Conservation (phyloP, 2,797 vertebrate species). For the Enteromius fasciolatus region DNA sequence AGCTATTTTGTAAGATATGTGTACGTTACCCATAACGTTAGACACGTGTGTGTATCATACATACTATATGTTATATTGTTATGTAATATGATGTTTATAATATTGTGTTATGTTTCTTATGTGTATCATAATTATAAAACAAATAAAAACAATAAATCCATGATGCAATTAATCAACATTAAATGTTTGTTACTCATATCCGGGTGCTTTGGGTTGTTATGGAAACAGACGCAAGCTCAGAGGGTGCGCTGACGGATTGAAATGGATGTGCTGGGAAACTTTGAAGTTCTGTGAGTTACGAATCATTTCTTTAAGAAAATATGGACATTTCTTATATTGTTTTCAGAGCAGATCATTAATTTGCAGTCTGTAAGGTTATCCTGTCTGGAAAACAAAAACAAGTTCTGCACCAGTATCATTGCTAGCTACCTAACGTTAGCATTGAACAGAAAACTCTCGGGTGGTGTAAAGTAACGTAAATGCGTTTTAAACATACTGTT, state of each 20-base stretch:
- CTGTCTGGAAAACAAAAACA: neutral
- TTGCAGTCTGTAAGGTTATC: neutral
- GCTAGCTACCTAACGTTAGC: constrained; percentile 4
- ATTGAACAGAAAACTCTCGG: neutral
- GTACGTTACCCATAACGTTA: too few relatives aligned
- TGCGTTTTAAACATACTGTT: neutral
- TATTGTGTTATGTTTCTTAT: neutral
- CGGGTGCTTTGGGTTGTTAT: constrained; percentile 28
- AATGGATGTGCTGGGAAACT: constrained; percentile 67
- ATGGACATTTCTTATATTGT: neutral
- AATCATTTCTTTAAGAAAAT: neutral
- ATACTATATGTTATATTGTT: neutral
- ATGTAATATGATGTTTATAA: neutral
- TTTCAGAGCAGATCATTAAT: neutral
- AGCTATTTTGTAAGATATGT: too few relatives aligned
- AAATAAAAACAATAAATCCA: too few relatives aligned
- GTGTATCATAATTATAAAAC: neutral
- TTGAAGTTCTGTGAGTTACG: constrained; percentile 71
- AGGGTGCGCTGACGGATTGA: neutral
- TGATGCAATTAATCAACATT: neutral
- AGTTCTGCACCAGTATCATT: neutral
- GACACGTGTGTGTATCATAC: too few relatives aligned
- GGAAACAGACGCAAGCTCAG: constrained; percentile 26
- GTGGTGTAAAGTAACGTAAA: neutral
- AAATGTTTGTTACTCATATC: neutral